phyloP scores from a whole-genome alignment of 37 sponge, comb jelly and placozoan genomes.

The Halisarca cf. caerulea region DNA sequence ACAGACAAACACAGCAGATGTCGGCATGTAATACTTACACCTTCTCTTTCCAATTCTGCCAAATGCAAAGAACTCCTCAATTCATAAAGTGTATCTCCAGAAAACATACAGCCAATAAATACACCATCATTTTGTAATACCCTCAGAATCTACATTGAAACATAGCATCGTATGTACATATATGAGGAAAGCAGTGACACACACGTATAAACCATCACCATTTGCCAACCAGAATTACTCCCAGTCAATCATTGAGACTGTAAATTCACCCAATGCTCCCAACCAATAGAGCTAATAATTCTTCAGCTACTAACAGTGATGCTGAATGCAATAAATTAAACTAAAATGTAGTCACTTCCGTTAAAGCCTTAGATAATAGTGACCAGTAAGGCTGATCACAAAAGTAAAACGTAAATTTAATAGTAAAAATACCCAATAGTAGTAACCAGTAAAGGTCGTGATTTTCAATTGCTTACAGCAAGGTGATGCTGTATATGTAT shows the following conservation, averaged over 20 bases:
- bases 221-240: no score
- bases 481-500: no score
- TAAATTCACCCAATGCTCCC: no score
- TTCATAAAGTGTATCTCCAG: conserved; percentile 89
- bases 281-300: no score
- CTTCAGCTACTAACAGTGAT: no score
- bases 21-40: conserved; percentile 36
- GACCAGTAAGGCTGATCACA: conserved; percentile 81
- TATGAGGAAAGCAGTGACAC: no score
- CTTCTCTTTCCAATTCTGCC: conserved; percentile 83
- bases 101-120: conserved; percentile 87
- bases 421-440: neutral
- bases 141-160: conserved; percentile 33
- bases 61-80: conserved; percentile 85
- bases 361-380: conserved; percentile 75
- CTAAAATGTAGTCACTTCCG: conserved; percentile 45
- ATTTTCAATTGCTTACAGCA: no score
- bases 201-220: no score
- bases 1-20: no score
- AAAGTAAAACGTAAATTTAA: neutral
- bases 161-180: no score
- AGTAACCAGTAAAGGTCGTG: no score
- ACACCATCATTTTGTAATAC: conserved; percentile 82
- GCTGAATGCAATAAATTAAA: neutral
- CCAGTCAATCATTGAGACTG: no score